Conservation (phyloP, 1,140 invertebrate genomes). For the Parasteatoda tepidariorum region DNA sequence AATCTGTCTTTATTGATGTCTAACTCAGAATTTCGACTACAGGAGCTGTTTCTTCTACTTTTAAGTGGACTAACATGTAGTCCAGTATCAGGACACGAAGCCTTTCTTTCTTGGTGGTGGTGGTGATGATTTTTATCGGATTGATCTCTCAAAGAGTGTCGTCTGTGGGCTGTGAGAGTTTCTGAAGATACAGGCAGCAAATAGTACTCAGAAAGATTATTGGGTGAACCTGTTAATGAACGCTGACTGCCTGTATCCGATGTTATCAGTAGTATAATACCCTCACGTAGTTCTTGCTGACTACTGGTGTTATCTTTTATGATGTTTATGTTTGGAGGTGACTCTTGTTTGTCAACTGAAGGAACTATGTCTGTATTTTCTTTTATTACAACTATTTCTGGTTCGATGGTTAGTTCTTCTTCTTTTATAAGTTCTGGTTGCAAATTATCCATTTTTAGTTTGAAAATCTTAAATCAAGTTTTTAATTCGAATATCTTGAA, state of each 20-base stretch:
- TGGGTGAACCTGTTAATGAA: background rate
- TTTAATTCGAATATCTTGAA: no score
- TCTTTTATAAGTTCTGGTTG: no score
- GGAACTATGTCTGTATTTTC: background rate
- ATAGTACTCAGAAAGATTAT: constrained; percentile 1
- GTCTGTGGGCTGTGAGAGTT: background rate
- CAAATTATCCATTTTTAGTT: no score
- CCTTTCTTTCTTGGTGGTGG: background rate
- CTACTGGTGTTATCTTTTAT: background rate
- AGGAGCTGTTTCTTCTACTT: background rate
- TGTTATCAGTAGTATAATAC: constrained; percentile 6
- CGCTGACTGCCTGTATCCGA: background rate
- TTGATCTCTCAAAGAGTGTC: background rate
- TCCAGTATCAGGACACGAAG: constrained; percentile 23
- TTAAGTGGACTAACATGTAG: background rate
- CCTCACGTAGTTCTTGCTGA: background rate
- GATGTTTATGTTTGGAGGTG: background rate
- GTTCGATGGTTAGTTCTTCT: no score
- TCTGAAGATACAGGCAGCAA: background rate
- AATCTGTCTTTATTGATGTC: background rate
- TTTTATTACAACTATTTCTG: background rate
- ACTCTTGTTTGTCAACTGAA: background rate
- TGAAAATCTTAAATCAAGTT: no score
- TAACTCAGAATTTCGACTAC: background rate
- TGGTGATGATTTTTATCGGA: background rate